These are phyloP conservation scores for Limanda limanda DNA, from an alignment of 2,113 vertebrate genomes.

Conservation along the genomic window DNA sequence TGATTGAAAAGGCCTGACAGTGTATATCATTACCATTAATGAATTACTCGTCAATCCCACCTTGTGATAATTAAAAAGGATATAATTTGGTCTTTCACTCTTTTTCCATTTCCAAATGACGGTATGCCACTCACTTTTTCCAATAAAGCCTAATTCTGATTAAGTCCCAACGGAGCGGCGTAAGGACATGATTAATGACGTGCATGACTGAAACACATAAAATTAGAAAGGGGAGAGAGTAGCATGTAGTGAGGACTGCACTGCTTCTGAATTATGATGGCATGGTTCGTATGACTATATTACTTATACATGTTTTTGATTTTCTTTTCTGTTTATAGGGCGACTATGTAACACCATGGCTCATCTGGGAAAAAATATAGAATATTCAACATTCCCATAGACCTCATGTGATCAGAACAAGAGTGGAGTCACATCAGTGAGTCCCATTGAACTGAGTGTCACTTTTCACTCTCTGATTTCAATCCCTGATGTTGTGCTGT, in stretches of 20 bases:
- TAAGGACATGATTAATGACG: constrained; percentile 56
- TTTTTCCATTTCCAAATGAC: constrained; percentile 54
- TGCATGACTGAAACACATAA: constrained; percentile 37
- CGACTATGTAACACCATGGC: background rate
- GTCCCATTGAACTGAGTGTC: too few species aligned
- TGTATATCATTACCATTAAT: constrained; percentile 65
- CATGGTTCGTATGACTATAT: background rate
- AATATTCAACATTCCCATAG: background rate
- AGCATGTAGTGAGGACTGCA: constrained; percentile 1
- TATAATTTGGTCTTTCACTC: constrained; percentile 56
- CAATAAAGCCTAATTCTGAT: constrained; percentile 63
- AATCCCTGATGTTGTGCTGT: too few species aligned
- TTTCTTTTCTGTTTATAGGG: background rate
- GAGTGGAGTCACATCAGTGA: too few species aligned
- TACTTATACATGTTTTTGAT: background rate
- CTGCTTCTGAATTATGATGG: constrained; percentile 15
- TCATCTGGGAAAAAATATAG: background rate
- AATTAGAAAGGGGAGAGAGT: constrained; percentile 15
- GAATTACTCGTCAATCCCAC: constrained; percentile 74
- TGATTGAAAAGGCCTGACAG: constrained; percentile 62
- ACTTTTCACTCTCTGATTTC: too few species aligned
- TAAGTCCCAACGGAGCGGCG: constrained; percentile 30
- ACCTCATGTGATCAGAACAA: too few species aligned
- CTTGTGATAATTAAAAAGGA: constrained; percentile 76
- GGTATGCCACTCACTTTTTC: constrained; percentile 55